A percentile compares a stretch with the other conserved stretches of the same genome.
These are phyloP conservation scores for Myripristis jacobus DNA, from an alignment of 2,797 vertebrate species.

Conservation along the genomic window DNA sequence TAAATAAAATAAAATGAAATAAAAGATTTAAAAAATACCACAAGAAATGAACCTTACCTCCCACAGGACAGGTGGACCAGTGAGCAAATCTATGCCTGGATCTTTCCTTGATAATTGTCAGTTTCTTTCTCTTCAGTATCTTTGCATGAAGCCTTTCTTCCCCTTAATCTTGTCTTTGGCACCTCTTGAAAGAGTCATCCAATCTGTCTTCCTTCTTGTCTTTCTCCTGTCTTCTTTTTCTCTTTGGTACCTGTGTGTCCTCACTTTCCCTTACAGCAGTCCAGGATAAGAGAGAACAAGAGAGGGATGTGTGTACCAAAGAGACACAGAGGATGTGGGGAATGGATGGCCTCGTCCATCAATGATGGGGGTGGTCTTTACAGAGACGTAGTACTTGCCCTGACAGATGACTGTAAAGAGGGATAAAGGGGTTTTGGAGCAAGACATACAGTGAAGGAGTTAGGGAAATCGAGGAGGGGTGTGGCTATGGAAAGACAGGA, in stretches of 20 bases:
- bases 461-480: constrained; percentile 3
- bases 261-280: constrained; percentile 28
- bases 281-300: constrained; percentile 25
- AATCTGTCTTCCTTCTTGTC: not conserved
- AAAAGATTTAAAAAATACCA: not conserved
- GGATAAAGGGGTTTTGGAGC: constrained; percentile 14
- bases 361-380: constrained; percentile 54
- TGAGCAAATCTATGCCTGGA: constrained; percentile 2
- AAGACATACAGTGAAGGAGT: constrained; percentile 6
- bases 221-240: constrained; percentile 16
- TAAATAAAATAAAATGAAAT: too few relatives aligned
- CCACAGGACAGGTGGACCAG: constrained; percentile 24
- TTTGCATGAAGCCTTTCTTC: constrained; percentile 8
- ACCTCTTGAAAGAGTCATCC: not conserved
- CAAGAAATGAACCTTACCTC: constrained; percentile 43
- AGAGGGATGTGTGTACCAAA: not conserved
- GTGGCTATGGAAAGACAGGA: constrained; percentile 29
- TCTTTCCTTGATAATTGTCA: constrained; percentile 2
- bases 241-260: constrained; percentile 23
- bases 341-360: constrained; percentile 41
- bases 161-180: constrained; percentile 6
- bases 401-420: constrained; percentile 46
- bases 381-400: constrained; percentile 13
- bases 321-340: not conserved
- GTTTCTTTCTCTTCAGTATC: constrained; percentile 16